A percentile compares a stretch with the other conserved stretches of the same genome.
Evolutionary conservation across 1,140 invertebrate genomes (phyloP).

Genomic region (Drosophila repleta): DNA sequence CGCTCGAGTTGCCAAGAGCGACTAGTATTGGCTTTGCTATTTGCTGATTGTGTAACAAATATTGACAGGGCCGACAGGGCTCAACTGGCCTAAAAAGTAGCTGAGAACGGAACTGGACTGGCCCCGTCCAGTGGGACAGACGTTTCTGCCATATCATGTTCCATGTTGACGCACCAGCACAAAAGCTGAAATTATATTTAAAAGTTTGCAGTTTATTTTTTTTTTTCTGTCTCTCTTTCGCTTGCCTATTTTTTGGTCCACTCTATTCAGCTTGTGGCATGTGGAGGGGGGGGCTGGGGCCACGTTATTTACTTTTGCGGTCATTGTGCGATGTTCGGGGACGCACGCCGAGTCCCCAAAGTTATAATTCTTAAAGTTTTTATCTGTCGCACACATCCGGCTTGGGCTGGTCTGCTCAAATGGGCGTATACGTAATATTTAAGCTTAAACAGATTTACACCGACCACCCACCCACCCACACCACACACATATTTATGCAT

Average conservation of each 20-base stretch:
- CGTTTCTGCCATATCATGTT: slow-evolving; percentile 74
- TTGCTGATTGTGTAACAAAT: slow-evolving; percentile 79
- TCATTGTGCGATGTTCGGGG: slow-evolving; percentile 62
- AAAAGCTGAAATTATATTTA: slow-evolving; percentile 80
- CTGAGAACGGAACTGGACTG: not conserved
- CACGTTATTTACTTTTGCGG: slow-evolving; percentile 79
- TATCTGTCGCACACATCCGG: slow-evolving; percentile 47
- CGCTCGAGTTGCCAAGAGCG: not conserved
- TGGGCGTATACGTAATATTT: slow-evolving; percentile 73
- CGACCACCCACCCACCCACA: slow-evolving; percentile 17
- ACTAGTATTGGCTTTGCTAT: slow-evolving; percentile 41
- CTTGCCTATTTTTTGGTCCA: slow-evolving; percentile 14
- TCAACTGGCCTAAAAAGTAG: slow-evolving; percentile 15
- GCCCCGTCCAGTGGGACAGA: slow-evolving; percentile 56
- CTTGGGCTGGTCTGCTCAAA: slow-evolving; percentile 44
- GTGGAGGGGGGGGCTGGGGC: slow-evolving; percentile 36
- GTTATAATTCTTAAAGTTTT: slow-evolving; percentile 82
- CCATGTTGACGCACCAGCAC: slow-evolving; percentile 78
- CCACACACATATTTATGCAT: slow-evolving; percentile 51
- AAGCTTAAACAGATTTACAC: slow-evolving; percentile 28
- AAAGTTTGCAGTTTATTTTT: slow-evolving; percentile 47
- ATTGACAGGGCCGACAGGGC: slow-evolving; percentile 60
- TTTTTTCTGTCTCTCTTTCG: slow-evolving; percentile 23
- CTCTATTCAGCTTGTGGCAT: slow-evolving; percentile 12
- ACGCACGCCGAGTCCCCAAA: slow-evolving; percentile 68